Evolutionary conservation across 2,888 invertebrate genomes (phyloP).

Genomic region (Automeris io): DNA sequence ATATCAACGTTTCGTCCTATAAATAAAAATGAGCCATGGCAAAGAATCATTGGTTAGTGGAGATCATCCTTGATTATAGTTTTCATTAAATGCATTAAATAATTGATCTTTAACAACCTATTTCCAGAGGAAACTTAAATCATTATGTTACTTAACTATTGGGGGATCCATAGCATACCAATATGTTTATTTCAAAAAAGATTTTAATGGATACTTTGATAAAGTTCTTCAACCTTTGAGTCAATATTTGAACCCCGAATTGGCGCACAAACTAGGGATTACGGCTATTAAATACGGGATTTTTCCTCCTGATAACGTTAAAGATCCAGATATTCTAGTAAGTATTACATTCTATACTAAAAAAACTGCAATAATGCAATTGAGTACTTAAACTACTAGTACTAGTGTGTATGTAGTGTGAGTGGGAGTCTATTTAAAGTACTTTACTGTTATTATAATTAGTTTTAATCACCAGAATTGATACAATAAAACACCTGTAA

Average conservation of each 20-base stretch:
- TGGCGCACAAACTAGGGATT: constrained; percentile 88
- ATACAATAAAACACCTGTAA: too few relatives aligned
- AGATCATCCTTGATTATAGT: background rate
- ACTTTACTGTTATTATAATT: too few relatives aligned
- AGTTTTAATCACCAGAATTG: too few relatives aligned
- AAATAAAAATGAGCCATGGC: constrained; percentile 1
- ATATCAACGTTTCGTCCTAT: background rate
- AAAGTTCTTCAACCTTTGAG: constrained; percentile 83
- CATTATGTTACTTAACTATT: constrained; percentile 79
- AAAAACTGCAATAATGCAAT: too few relatives aligned
- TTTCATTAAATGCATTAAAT: constrained; percentile 5
- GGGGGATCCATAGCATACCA: constrained; percentile 82
- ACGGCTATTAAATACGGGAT: constrained; percentile 85
- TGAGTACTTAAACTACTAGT: too few relatives aligned
- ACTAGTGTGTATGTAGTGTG: too few relatives aligned
- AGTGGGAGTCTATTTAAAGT: too few relatives aligned
- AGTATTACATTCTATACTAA: constrained; percentile 25
- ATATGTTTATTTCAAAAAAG: constrained; percentile 82
- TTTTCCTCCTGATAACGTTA: constrained; percentile 75
- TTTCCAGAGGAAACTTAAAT: constrained; percentile 82
- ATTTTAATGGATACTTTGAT: constrained; percentile 87
- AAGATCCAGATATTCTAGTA: constrained; percentile 83
- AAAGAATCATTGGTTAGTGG: constrained; percentile 6
- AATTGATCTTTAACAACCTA: constrained; percentile 2
- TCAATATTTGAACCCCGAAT: constrained; percentile 86